A percentile compares a stretch with the other conserved stretches of the same genome.
Conservation (phyloP, 1,140 invertebrate genomes). For the Portunus trituberculatus region DNA sequence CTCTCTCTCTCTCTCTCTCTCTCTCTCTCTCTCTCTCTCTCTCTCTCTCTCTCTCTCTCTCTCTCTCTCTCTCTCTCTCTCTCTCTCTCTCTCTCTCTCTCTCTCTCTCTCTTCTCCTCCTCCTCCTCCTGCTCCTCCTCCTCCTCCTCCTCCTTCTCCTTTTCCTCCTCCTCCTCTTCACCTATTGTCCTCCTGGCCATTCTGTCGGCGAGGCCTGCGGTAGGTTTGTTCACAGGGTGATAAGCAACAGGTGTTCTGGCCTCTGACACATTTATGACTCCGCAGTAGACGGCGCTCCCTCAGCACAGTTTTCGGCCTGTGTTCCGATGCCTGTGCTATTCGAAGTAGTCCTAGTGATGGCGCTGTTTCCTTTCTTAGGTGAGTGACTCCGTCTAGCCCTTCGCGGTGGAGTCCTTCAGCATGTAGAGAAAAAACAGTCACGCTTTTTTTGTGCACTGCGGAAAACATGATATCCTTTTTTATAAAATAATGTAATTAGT, state of each 20-base stretch:
- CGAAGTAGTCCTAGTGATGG: too few species aligned
- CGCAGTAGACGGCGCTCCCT: neutral
- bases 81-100: conserved; percentile 30
- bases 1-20: neutral
- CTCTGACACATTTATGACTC: neutral
- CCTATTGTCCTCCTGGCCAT: neutral
- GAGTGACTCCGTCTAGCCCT: too few species aligned
- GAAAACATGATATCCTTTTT: too few species aligned
- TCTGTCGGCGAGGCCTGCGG: neutral
- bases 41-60: too few species aligned
- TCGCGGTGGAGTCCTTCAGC: too few species aligned
- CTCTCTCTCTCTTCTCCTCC: neutral
- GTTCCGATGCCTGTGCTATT: neutral
- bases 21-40: conserved; percentile 30
- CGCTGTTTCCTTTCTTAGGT: too few species aligned
- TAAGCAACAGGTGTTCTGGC: neutral
- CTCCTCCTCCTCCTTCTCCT: neutral
- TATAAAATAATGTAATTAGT: too few species aligned
- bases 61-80: too few species aligned
- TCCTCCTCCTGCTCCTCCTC: neutral
- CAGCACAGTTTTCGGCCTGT: neutral
- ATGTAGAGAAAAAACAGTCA: too few species aligned
- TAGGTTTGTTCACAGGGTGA: neutral
- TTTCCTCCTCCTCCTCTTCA: neutral
- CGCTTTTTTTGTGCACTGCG: too few species aligned